Conservation (phyloP, 2,113 vertebrate species). For the Ginglymostoma cirratum region DNA sequence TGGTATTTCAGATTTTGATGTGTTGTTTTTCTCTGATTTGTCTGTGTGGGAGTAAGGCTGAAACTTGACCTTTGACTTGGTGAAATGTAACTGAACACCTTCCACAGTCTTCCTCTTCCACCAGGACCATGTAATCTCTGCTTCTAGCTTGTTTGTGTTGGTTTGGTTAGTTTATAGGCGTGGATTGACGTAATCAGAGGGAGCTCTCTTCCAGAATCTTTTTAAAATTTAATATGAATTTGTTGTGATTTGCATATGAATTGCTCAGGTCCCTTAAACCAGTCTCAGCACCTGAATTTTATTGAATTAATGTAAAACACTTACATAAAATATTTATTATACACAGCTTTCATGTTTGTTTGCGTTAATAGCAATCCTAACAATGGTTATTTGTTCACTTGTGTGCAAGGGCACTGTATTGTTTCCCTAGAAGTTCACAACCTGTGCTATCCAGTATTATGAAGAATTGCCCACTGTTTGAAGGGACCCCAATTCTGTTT, state of each 20-base stretch:
- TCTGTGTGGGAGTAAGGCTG: not conserved
- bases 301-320: conserved; percentile 2
- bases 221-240: conserved; percentile 27
- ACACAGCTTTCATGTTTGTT: not conserved
- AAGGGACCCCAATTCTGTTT: not conserved
- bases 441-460: not conserved
- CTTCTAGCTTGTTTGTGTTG: not conserved
- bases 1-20: not conserved
- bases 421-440: not conserved
- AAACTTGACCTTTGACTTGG: not conserved
- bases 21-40: not conserved
- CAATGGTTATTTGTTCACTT: no score
- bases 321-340: not conserved
- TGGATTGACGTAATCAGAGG: not conserved
- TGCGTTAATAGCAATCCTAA: not conserved
- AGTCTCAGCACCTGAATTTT: conserved; percentile 21
- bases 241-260: not conserved
- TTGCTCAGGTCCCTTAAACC: not conserved
- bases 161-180: not conserved
- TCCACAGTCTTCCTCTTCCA: not conserved
- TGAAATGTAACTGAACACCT: not conserved
- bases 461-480: not conserved
- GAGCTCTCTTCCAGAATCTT: not conserved
- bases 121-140: not conserved
- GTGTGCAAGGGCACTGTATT: not conserved